Conservation (phyloP, 1,140 invertebrate genomes). For the Lethrus apterus region DNA sequence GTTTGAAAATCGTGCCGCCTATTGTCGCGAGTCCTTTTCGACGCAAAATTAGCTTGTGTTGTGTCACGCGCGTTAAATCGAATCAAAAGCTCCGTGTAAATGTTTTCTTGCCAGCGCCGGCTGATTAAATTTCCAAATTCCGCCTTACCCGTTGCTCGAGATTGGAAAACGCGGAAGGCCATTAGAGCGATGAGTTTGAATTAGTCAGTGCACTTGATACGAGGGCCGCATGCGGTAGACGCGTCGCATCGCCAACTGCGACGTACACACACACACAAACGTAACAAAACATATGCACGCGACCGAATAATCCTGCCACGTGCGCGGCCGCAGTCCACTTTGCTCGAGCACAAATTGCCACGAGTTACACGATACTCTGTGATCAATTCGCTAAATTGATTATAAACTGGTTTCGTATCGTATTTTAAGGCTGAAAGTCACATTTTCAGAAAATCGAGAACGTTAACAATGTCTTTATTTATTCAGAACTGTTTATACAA, state of each 20-base stretch:
- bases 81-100: conserved; percentile 10
- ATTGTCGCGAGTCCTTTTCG: conserved; percentile 4
- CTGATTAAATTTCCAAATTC: conserved; percentile 1
- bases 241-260: background rate
- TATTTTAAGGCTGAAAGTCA: too few relatives aligned
- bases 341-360: conserved; percentile 26
- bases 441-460: too few relatives aligned
- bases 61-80: conserved; percentile 9
- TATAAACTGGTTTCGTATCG: conserved; percentile 2
- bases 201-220: conserved; percentile 9
- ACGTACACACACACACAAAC: conserved; percentile 2
- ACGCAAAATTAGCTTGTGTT: conserved; percentile 10
- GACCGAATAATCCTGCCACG: conserved; percentile 27
- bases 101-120: conserved; percentile 1
- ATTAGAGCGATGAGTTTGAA: conserved; percentile 10
- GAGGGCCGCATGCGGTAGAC: background rate
- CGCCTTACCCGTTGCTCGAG: conserved; percentile 6
- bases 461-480: too few relatives aligned
- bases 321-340: conserved; percentile 20
- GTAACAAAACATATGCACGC: conserved; percentile 28
- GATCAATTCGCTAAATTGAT: conserved; percentile 24
- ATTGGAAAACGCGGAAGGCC: conserved; percentile 7
- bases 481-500: too few relatives aligned
- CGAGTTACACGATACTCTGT: conserved; percentile 21
- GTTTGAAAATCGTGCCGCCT: conserved; percentile 4